Evolutionary conservation across 2,888 invertebrate genomes (phyloP).

Genomic region (Rhingia rostrata): DNA sequence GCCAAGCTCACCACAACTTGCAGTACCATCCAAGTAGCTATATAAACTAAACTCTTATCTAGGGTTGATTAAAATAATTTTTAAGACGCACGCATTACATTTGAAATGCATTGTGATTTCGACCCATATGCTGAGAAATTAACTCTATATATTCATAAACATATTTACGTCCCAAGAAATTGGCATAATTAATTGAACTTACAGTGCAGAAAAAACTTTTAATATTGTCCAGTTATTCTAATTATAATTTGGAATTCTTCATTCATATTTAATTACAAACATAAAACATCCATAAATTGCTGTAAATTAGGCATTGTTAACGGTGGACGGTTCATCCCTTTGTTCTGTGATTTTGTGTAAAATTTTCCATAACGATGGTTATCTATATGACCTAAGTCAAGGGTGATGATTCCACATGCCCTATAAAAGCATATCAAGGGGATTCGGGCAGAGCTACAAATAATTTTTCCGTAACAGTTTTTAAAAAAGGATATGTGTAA

Average conservation of each 20-base stretch:
- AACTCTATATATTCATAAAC: too few species aligned
- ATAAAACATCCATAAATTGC: slow-evolving; percentile 19
- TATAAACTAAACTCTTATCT: too few species aligned
- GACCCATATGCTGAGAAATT: too few species aligned
- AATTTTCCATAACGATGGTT: slow-evolving; percentile 62
- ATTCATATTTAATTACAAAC: slow-evolving; percentile 63
- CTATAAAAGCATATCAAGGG: slow-evolving; percentile 22
- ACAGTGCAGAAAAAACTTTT: slow-evolving; percentile 22
- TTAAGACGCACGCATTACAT: too few species aligned
- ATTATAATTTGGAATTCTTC: slow-evolving; percentile 65
- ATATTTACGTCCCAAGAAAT: slow-evolving; percentile 18
- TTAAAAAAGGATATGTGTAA: background rate
- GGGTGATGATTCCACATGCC: slow-evolving; percentile 39
- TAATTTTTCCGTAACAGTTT: background rate
- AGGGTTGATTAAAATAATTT: too few species aligned
- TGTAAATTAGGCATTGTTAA: slow-evolving; percentile 56
- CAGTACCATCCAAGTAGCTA: too few species aligned
- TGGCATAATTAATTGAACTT: slow-evolving; percentile 48
- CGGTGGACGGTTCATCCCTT: slow-evolving; percentile 46
- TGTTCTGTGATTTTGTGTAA: slow-evolving; percentile 4
- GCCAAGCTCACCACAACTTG: too few species aligned
- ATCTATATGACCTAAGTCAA: slow-evolving; percentile 55
- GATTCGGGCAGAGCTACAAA: slow-evolving; percentile 4
- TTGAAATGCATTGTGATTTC: too few species aligned
- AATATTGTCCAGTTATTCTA: slow-evolving; percentile 68